A percentile compares a stretch with the other conserved stretches of the same genome.
Evolutionary conservation across 2,113 vertebrate species (phyloP).

Genomic region (Antechinus stuartii): DNA sequence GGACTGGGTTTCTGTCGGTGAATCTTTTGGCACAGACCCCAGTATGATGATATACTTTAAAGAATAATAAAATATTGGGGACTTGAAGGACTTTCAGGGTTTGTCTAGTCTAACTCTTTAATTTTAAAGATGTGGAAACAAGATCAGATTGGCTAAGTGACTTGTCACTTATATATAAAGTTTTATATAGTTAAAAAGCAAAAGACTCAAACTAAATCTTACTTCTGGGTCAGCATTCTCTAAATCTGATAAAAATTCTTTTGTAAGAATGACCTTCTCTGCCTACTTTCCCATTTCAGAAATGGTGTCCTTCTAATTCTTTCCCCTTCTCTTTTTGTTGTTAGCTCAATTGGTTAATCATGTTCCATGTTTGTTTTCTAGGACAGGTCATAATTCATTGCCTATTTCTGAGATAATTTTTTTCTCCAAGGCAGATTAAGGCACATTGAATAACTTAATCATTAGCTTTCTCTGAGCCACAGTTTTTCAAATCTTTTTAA

Average conservation of each 20-base stretch:
- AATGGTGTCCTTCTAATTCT: background rate
- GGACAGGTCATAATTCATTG: constrained; percentile 70
- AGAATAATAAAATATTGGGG: background rate
- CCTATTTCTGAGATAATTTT: constrained; percentile 54
- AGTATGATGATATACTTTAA: background rate
- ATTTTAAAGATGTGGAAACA: background rate
- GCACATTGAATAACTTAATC: background rate
- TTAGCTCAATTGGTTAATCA: constrained; percentile 35
- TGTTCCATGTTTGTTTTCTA: constrained; percentile 54
- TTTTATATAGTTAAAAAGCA: background rate
- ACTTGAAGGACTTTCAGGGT: background rate
- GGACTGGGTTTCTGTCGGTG: background rate
- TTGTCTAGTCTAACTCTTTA: background rate
- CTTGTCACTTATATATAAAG: background rate
- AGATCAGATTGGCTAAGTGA: background rate
- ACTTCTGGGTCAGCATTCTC: background rate
- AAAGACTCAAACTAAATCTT: background rate
- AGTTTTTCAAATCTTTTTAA: background rate
- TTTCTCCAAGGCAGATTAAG: constrained; percentile 59
- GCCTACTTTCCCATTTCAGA: constrained; percentile 28
- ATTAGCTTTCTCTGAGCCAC: background rate
- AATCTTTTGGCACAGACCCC: background rate
- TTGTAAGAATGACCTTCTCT: constrained; percentile 61
- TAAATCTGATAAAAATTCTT: background rate
- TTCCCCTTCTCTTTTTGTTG: constrained; percentile 36